Conservation (phyloP, 1,140 invertebrate species). For the Stegodyphus dumicola region DNA sequence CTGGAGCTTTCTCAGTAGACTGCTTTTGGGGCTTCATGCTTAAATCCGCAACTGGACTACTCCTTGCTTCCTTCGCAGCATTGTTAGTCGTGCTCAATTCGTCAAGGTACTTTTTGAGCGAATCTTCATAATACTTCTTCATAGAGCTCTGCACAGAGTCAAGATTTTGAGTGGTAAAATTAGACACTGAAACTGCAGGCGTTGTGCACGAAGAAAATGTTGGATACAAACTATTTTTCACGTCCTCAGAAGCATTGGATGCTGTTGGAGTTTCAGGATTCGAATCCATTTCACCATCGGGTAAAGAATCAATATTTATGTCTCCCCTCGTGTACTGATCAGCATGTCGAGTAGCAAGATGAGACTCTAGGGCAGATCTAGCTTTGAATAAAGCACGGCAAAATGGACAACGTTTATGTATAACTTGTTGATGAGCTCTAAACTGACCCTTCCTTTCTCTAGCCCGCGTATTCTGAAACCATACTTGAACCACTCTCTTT, state of each 20-base stretch:
- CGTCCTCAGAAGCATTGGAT: conserved; percentile 57
- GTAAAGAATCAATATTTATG: conserved; percentile 91
- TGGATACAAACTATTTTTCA: conserved; percentile 37
- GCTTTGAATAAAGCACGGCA: conserved; percentile 95
- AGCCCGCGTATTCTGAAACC: conserved; percentile 93
- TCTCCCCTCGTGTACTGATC: conserved; percentile 91
- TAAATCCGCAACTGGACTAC: conserved; percentile 65
- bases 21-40: conserved; percentile 60
- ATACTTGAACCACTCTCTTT: conserved; percentile 96
- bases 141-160: conserved; percentile 68
- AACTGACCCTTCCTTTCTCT: conserved; percentile 92
- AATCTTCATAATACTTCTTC: conserved; percentile 92
- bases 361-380: conserved; percentile 92
- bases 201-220: conserved; percentile 16
- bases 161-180: conserved; percentile 31
- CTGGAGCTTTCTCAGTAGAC: conserved; percentile 2
- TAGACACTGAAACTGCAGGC: conserved; percentile 11
- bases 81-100: conserved; percentile 71
- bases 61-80: conserved; percentile 11
- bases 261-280: conserved; percentile 78
- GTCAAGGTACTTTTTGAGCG: conserved; percentile 89
- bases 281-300: conserved; percentile 74
- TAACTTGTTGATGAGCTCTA: conserved; percentile 93
- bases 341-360: conserved; percentile 91
- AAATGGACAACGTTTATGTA: conserved; percentile 94